phyloP scores from a whole-genome alignment of 2,888 invertebrate genomes.

The Coleophora flavipennella region DNA sequence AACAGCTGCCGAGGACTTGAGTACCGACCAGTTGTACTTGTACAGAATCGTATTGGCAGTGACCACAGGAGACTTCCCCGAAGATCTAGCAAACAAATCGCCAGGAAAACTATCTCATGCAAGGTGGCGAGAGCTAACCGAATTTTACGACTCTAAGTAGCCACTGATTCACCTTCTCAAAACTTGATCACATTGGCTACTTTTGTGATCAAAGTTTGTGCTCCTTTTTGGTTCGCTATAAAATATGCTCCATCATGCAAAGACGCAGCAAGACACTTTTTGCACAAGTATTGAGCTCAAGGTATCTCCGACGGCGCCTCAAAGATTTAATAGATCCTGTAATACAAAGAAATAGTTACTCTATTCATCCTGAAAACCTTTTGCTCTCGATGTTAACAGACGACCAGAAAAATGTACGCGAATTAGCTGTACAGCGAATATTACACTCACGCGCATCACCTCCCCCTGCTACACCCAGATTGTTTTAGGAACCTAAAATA shows the following conservation, averaged over 20 bases:
- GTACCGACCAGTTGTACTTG: conserved; percentile 11
- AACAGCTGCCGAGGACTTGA: conserved; percentile 6
- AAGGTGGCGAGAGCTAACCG: conserved; percentile 16
- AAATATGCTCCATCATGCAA: conserved; percentile 7
- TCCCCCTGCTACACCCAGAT: conserved; percentile 2
- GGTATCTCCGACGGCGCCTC: conserved; percentile 6
- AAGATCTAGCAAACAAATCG: conserved; percentile 8
- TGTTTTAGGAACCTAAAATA: conserved; percentile 14
- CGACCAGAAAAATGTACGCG: conserved; percentile 15
- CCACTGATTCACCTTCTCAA: conserved; percentile 2
- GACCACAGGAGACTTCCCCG: conserved; percentile 5
- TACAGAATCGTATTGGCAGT: conserved; percentile 9
- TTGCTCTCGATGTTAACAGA: conserved; percentile 19
- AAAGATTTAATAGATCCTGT: conserved; percentile 12
- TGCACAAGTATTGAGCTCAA: conserved; percentile 8
- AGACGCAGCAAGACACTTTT: conserved; percentile 12
- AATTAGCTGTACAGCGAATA: conserved; percentile 18
- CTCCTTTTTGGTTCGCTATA: conserved; percentile 12
- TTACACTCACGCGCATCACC: conserved; percentile 13
- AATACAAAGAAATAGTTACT: conserved; percentile 16
- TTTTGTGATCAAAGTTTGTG: conserved; percentile 12
- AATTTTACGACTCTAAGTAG: conserved; percentile 12
- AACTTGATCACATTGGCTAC: conserved; percentile 1
- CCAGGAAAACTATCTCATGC: conserved; percentile 17
- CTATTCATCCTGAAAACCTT: conserved; percentile 24